Percentiles rank a stretch among this genome's conserved stretches.
Conservation (phyloP, 2,113 vertebrate genomes). For the Phaethon lepturus region DNA sequence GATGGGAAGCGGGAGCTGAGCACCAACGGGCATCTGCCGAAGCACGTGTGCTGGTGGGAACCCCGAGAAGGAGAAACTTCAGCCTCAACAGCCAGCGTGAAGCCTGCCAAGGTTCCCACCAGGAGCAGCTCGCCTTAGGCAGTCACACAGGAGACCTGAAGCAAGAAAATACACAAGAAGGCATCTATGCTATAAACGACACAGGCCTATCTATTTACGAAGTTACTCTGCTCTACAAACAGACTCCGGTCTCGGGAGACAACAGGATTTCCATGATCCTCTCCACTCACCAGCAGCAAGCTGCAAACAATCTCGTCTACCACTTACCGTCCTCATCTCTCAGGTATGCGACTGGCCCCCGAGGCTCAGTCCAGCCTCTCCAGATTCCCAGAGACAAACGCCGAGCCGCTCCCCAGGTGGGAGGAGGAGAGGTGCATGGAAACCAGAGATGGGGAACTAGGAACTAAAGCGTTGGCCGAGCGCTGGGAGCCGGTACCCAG, state of each 20-base stretch:
- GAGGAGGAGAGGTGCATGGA: constrained; percentile 18
- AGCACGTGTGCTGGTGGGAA: background rate
- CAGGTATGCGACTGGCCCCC: background rate
- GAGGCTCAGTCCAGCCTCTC: constrained; percentile 7
- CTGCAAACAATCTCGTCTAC: background rate
- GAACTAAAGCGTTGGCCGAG: accelerated
- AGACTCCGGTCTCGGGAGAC: background rate
- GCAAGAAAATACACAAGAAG: background rate
- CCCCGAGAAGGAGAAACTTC: background rate
- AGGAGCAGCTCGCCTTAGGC: background rate
- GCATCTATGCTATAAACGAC: background rate
- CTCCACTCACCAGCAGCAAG: background rate
- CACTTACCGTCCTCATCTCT: background rate
- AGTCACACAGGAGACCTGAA: background rate
- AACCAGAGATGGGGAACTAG: background rate
- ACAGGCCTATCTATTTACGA: background rate
- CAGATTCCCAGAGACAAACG: background rate
- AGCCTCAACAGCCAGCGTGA: background rate
- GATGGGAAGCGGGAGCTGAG: background rate
- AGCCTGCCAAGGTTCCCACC: background rate
- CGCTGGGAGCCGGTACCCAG: background rate
- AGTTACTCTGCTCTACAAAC: background rate
- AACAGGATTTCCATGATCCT: constrained; percentile 32
- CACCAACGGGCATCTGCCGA: background rate
- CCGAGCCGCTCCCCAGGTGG: background rate